Percentiles rank a stretch among this genome's conserved stretches.
Evolutionary conservation across 2,797 vertebrate species (phyloP).

Genomic region (Eulemur rubriventer): DNA sequence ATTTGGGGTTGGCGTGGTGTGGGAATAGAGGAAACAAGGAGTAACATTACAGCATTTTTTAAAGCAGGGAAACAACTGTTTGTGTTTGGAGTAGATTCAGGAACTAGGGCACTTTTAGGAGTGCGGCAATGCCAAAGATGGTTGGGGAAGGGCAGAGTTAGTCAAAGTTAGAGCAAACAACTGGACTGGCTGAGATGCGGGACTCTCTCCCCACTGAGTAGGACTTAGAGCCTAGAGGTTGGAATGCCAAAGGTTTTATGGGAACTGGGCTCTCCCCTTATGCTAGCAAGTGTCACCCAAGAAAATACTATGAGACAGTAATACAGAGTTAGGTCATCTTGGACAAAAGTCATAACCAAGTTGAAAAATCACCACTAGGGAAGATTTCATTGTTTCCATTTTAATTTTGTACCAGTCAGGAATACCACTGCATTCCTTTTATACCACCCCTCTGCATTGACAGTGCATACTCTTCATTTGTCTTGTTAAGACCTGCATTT

Average conservation of each 20-base stretch:
- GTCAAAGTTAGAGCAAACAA: not conserved
- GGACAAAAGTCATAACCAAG: constrained; percentile 18
- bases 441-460: not conserved
- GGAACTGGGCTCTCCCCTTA: not conserved
- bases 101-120: not conserved
- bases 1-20: not conserved
- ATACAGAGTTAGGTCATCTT: constrained; percentile 3
- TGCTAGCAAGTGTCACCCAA: not conserved
- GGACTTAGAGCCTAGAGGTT: not conserved
- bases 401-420: not conserved
- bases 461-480: not conserved
- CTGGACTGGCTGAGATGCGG: not conserved
- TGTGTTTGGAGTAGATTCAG: not conserved
- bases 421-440: not conserved
- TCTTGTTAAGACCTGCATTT: constrained; percentile 42
- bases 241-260: not conserved
- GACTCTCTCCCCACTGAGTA: not conserved
- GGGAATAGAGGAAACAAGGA: not conserved
- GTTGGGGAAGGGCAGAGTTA: not conserved
- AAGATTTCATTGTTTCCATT: constrained; percentile 37
- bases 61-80: not conserved
- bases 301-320: not conserved
- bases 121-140: not conserved
- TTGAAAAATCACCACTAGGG: not conserved
- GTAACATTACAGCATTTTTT: not conserved